Evolutionary conservation across 2,888 invertebrate genomes (phyloP).

Genomic region (Brachynemurus nebulosus): DNA sequence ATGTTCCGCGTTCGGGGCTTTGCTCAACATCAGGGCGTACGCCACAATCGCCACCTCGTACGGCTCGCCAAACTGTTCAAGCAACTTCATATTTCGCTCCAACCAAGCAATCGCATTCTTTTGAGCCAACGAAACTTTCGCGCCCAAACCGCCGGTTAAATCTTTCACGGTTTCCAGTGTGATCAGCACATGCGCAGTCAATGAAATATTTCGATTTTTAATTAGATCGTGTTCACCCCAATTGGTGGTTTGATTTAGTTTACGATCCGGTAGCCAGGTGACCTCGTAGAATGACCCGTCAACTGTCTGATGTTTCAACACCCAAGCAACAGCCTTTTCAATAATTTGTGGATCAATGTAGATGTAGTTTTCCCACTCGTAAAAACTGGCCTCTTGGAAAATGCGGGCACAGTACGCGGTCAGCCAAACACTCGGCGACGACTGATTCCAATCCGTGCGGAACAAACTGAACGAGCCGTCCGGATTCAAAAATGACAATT

Average conservation of each 20-base stretch:
- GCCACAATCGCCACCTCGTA: constrained; percentile 82
- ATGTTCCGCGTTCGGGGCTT: constrained; percentile 73
- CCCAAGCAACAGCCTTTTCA: constrained; percentile 71
- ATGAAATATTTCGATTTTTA: constrained; percentile 63
- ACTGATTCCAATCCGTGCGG: constrained; percentile 87
- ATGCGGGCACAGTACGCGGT: constrained; percentile 83
- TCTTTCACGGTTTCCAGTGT: constrained; percentile 75
- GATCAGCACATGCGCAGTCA: constrained; percentile 89
- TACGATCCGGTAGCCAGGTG: constrained; percentile 76
- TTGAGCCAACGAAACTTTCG: constrained; percentile 61
- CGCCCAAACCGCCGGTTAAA: constrained; percentile 53
- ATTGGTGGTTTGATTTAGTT: constrained; percentile 61
- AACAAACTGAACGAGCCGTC: constrained; percentile 88
- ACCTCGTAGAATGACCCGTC: constrained; percentile 85
- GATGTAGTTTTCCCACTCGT: constrained; percentile 94
- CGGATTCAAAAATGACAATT: constrained; percentile 77
- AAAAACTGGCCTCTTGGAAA: constrained; percentile 85
- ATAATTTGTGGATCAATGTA: constrained; percentile 86
- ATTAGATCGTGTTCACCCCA: constrained; percentile 38
- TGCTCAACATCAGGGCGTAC: constrained; percentile 70
- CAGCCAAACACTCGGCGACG: constrained; percentile 77
- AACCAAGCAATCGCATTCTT: constrained; percentile 65
- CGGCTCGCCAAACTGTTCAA: constrained; percentile 56
- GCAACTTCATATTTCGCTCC: constrained; percentile 64
- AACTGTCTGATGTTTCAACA: constrained; percentile 68